Base-by-base conservation (phyloP, 2,113 vertebrate species). In the Fregata magnificens region DNA sequence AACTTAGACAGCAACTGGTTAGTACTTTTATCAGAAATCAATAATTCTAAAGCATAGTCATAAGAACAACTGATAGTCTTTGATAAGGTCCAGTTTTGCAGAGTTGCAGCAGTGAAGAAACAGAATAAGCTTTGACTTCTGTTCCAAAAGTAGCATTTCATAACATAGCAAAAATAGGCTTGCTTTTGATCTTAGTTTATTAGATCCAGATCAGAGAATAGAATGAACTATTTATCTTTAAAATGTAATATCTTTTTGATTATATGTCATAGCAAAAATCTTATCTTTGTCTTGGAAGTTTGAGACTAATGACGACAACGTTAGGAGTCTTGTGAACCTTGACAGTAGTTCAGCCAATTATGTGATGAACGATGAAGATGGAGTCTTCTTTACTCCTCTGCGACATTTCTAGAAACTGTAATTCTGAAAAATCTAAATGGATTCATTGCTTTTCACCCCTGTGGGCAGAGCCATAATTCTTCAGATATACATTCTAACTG, bases 181-280 rank as follows among this genome's bases (percentile, higher is more conserved):
- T 95, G 31, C 32, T 81, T 95, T 90, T 87, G 82, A 93, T 95
- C 85, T 83, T 34, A 40, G 91, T 94, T 97, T 96, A 97, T 96
- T 91, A 96, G 95, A 93, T 83, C 76, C 69, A 78, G 85, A 95
- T 93, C 91, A 82, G 88, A 80, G 91, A 88, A 80, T 14, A 72
- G 92, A 86, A 84, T 0, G 14, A 91, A 42, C 86, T 95, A 94
- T 97, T 96, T 96, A 91, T 97, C 96, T 97, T 87, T 92, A 22
- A 81, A 94, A 97, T 94, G 92, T 95, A 97, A 91, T 97, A 92
- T 88, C 73, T 96, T 97, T 97, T 93, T 95, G 92, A 96, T 95
- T 95, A 74, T 22, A 52, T 91, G 92, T 91, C 95, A 86, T 73
- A 97, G 87, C 84, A 92, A 92, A 95, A 97, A 86, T 74, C 96